Evolutionary conservation across 1,140 invertebrate genomes (phyloP).

Genomic region (Probaryconus sp.): DNA sequence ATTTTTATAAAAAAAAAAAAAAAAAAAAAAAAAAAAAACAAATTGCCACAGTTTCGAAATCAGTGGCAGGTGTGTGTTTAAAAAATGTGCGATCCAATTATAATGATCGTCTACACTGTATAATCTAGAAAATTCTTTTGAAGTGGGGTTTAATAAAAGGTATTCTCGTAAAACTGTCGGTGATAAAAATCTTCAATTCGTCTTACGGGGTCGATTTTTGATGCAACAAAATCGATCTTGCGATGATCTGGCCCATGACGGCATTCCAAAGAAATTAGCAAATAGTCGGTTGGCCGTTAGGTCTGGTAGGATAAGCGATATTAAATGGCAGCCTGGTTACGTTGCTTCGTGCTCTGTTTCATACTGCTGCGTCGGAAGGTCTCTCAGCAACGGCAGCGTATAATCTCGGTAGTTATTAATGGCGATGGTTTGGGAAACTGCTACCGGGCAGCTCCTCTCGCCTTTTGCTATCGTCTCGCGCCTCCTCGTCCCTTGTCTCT

Average conservation of each 20-base stretch:
- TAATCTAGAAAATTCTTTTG: slow-evolving; percentile 18
- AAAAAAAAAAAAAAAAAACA: too few relatives aligned
- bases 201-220: slow-evolving; percentile 52
- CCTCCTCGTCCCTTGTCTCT: slow-evolving; percentile 45
- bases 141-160: slow-evolving; percentile 37
- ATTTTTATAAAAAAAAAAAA: too few relatives aligned
- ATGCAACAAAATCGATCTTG: slow-evolving; percentile 54
- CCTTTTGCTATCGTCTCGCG: slow-evolving; percentile 59
- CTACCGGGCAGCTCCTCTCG: slow-evolving; percentile 72
- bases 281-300: slow-evolving; percentile 68
- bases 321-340: slow-evolving; percentile 70
- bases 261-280: slow-evolving; percentile 73
- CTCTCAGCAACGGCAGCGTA: slow-evolving; percentile 70
- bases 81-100: slow-evolving; percentile 37
- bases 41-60: slow-evolving; percentile 7
- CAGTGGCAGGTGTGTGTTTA: slow-evolving; percentile 23
- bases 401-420: slow-evolving; percentile 77
- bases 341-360: slow-evolving; percentile 59
- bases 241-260: slow-evolving; percentile 58
- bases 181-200: slow-evolving; percentile 60
- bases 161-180: slow-evolving; percentile 40
- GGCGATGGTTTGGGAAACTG: slow-evolving; percentile 76
- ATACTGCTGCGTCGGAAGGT: slow-evolving; percentile 56
- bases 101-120: background rate
- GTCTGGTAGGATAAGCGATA: slow-evolving; percentile 65